Conservation (phyloP, 1,140 invertebrate species). For the Drosophila sucinea region DNA sequence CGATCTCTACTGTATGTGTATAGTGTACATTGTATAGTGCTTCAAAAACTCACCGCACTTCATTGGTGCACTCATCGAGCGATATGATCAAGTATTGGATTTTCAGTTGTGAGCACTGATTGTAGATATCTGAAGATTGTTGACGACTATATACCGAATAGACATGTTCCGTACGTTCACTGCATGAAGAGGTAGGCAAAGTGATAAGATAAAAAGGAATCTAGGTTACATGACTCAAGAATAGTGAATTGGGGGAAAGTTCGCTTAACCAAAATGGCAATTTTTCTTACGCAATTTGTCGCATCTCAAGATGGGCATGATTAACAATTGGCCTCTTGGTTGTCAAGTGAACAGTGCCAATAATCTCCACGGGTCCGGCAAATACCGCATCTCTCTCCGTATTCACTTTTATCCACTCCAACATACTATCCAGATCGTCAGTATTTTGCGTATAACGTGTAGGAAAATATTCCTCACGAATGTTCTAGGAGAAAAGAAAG, state of each 20-base stretch:
- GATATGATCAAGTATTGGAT: slow-evolving; percentile 82
- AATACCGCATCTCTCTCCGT: slow-evolving; percentile 81
- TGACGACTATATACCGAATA: slow-evolving; percentile 82
- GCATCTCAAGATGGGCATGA: slow-evolving; percentile 79
- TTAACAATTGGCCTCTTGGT: slow-evolving; percentile 80
- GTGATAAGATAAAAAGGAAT: neutral
- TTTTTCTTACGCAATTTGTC: slow-evolving; percentile 71
- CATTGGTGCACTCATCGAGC: slow-evolving; percentile 72
- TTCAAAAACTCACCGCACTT: slow-evolving; percentile 59
- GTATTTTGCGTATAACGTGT: slow-evolving; percentile 31
- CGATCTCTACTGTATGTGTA: neutral
- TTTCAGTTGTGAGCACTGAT: slow-evolving; percentile 79
- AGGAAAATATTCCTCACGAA: slow-evolving; percentile 75
- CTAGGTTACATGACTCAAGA: slow-evolving; percentile 7
- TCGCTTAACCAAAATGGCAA: neutral
- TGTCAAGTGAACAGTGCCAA: slow-evolving; percentile 76
- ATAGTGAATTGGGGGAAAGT: no score
- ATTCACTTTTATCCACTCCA: slow-evolving; percentile 81
- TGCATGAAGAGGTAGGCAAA: slow-evolving; percentile 13
- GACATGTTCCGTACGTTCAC: slow-evolving; percentile 75
- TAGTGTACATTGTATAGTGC: neutral
- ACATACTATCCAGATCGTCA: slow-evolving; percentile 75
- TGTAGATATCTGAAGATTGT: slow-evolving; percentile 80
- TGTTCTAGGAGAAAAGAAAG: slow-evolving; percentile 45
- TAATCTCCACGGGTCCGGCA: slow-evolving; percentile 77